Evolutionary conservation across 1,140 invertebrate genomes (phyloP), one percentile per base, ranked within the genome.

Genomic region (Aricia agestis): DNA sequence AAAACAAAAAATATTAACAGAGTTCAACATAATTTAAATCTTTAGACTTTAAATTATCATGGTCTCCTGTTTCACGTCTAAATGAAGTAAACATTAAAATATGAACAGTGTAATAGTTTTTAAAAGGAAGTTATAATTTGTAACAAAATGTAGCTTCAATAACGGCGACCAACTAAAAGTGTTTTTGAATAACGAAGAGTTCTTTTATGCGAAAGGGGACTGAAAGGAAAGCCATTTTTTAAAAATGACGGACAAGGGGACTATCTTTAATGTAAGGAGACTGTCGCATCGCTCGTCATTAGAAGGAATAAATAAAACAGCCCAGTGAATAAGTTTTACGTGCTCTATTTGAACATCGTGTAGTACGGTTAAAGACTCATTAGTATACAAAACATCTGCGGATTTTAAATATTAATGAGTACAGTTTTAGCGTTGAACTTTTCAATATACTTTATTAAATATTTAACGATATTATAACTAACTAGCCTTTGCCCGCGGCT

Each of bases 191-290:
- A 86, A 89, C 80, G 84, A 86, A 87, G 78, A 85, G 83, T 80
- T 81, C 81, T 82, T 90, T 90, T 88, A 90, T 86, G 78, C 75
- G 76, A 82, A 81, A 79, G 76, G 79, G 76, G 78, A 76, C 69
- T 90, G 84, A 90, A 89, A 86, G 82, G 76, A 83, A 81, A 84
- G 81, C 79, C 78, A 83, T 86, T 90, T 90, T 85, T 86, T 87
- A 82, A 74, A 85, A 84, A 85, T 84, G 82, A 86, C 78, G 78
- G 77, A 71, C 71, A 77, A 73, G 74, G 75, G 74, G 80, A 76
- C 77, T 82, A 84, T 85, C 83, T 85, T 87, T 78, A 85, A 86
- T 88, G 85, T 89, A 81, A 82, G 84, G 76, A 80, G 78, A 68
- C 79, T 76, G 79, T 84, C 80, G 80, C 83, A 84, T 83, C 83